Base-by-base conservation (phyloP, 2,888 invertebrate species). In the Branchipolynoe longqiensis region DNA sequence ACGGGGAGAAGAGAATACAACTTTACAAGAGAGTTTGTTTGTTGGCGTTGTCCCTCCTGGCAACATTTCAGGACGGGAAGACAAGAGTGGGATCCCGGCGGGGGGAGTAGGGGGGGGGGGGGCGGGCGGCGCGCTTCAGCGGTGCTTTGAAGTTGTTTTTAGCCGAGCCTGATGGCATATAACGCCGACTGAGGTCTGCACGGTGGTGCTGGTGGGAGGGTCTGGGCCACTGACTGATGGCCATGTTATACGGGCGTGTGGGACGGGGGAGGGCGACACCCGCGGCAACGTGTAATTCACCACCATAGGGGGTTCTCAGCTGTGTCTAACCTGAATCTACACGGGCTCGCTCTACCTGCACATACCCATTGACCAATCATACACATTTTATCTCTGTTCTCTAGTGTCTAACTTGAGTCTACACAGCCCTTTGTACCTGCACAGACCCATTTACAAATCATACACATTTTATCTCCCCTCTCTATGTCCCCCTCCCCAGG, bases 281-380 rank as follows among this genome's bases (percentile, higher is more conserved):
- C n/a, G n/a, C n/a, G 38, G 38, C 38, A 69, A 69, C 69, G 36
- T 69, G 69, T 69, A 69, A 69, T 69, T 69, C 38, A 12, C 69
- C 69, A 33, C 69, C 69, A 14, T 25, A 22, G 69, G 69, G 38
- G 25, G 38, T 69, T 69, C 69, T 69, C 69, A 69, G 36, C 69
- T 62, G 62, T 1, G 8, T 12, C n/a, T n/a, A n/a, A n/a, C n/a
- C 48, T 48, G 8, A 48, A 18, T 48, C 48, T 48, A 48, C 18
- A 48, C 48, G 18, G 48, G 48, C 18, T 8, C 18, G 48, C 62
- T 31, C 25, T 4, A 62, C 62, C 62, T 69, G 69, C 33, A 48
- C 48, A 8, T 48, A 48, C 48, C 48, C 18, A 18, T 48, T 8
- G 8, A 18, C 18, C 48, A 48, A 18, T 48, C 48, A 48, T 8